Evolutionary conservation across 2,888 invertebrate species (phyloP), one percentile per base, ranked within the genome.

Genomic region (Cactoblastis cactorum): DNA sequence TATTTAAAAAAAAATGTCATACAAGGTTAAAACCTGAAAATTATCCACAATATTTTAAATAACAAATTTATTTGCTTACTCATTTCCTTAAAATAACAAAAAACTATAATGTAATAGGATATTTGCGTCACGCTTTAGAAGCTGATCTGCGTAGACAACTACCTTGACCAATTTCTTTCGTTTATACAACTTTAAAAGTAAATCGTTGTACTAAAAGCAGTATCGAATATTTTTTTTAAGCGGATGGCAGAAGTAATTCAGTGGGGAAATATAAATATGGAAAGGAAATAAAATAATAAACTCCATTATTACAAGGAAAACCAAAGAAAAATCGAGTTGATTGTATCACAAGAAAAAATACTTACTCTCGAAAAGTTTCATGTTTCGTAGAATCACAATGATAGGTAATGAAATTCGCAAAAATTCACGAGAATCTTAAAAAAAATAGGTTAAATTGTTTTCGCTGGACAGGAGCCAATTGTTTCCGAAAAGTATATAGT

Each of bases 101-200:
- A 41, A 41, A n/a, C n/a, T 39, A 8, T 6, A 5, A 22, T 22
- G 39, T 22, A 41, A 41, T 12, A 41, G 4, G 39, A 22, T 22
- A 28, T 32, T 43, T 32, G 17, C 43, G 43, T 32, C 43, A 28
- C 11, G 5, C 28, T 1, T 24, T 22, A n/a, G 41, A 37, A 37
- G 37, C 24, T 43, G 28, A 28, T 43, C 28, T 43, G n/a, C 43
- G 43, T 43, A 43, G 32, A 43, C 11, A 28, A 24, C 17, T 17
- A 28, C 43, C 43, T 43, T 43, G 43, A 43, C 43, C 43, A 43
- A 43, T 28, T 32, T 43, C 41, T 43, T 43, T 6, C 12, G 43
- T 28, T 43, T 24, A 41, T 41, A 41, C 41, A 28, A 17, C 15
- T 43, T 43, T 43, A 43, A 28, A 28, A 43, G 28, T 43, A 12